A percentile compares a stretch with the other conserved stretches of the same genome.
Conservation (phyloP, 2,797 vertebrate species). For the Siniperca undulata region DNA sequence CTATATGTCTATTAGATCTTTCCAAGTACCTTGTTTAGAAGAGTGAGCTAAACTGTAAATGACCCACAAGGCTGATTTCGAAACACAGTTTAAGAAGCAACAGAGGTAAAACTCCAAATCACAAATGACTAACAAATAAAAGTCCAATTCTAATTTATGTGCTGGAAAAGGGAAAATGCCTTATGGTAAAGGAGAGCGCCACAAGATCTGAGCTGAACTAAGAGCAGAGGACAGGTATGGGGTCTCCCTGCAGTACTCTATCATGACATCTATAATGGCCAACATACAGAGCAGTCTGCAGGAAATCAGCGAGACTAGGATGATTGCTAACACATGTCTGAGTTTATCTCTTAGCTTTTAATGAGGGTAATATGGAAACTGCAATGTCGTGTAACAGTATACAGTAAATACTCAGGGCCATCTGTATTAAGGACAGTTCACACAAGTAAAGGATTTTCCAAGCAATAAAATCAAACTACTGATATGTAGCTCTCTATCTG, state of each 20-base stretch:
- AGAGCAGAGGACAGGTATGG: slow-evolving; percentile 48
- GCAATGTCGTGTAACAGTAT: slow-evolving; percentile 60
- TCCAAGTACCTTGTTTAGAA: slow-evolving; percentile 43
- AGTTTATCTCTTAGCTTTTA: slow-evolving; percentile 74
- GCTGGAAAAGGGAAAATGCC: slow-evolving; percentile 31
- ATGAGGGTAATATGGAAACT: slow-evolving; percentile 74
- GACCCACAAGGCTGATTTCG: slow-evolving; percentile 9
- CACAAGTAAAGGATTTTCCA: slow-evolving; percentile 18
- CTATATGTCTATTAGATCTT: slow-evolving; percentile 32
- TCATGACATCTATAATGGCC: slow-evolving; percentile 60
- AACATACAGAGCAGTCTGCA: slow-evolving; percentile 59
- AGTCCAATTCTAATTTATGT: slow-evolving; percentile 1
- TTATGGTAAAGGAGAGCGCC: slow-evolving; percentile 20
- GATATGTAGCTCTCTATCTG: slow-evolving; percentile 9
- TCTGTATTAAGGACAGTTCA: slow-evolving; percentile 36
- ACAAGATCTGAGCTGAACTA: slow-evolving; percentile 27
- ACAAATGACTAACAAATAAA: slow-evolving; percentile 42
- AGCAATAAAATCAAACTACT: slow-evolving; percentile 6
- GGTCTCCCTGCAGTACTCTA: slow-evolving; percentile 43
- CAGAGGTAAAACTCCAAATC: slow-evolving; percentile 38
- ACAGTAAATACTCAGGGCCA: slow-evolving; percentile 54
- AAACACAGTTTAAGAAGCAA: slow-evolving; percentile 15
- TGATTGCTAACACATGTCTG: slow-evolving; percentile 80
- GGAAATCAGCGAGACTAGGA: slow-evolving; percentile 70
- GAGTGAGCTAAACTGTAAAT: slow-evolving; percentile 30